Base-by-base conservation (phyloP, 53 echinoderm and acorn worm genomes). In the Paelopatides confundens region DNA sequence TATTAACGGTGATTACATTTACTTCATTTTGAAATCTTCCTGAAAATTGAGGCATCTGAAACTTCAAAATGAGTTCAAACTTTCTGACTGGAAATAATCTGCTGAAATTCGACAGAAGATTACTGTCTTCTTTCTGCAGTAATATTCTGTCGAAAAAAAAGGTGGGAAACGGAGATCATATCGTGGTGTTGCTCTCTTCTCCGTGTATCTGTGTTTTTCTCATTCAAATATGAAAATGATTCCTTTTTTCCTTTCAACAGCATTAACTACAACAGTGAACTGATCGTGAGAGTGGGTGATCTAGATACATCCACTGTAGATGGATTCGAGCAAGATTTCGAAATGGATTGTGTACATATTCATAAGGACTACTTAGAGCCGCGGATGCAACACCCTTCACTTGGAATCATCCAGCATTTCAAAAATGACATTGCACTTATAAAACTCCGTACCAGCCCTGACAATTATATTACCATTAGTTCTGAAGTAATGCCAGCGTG, bases 361-460 rank as follows among this genome's bases (percentile, higher is more conserved):
- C 99, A 99, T 67, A 71, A 86, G 11, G 82, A 58, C 12, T 94
- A 94, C 65, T 71, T 69, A 24, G 67, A 36, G 2, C 50, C 50
- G 12, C 49, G 71, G 0, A 71, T 83, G 47, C 66, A 76, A 31
- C 77, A 82, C 71, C 85, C 88, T 3, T 31, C 79, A 5, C 62
- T 76, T n/a, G 58, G 85, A 1, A 58, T 69, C 35, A 43, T 39
- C 4, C 36, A 76, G 2, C 9, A 23, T 28, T 94, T 93, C 82
- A 76, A 49, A 46, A 90, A 96, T 63, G 99, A 99, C 90, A 99
- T 99, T 82, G 95, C 95, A 4, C 88, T 99, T 48, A 79, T 99
- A 53, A 99, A 91, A 77, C 89, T 99, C n/a, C 88, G 70, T 33
- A 91, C 90, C 21, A 88, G 53, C 63, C 63, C 66, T 26, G 88